Conservation (phyloP, 1,140 invertebrate genomes). For the Diorhabda sublineata region DNA sequence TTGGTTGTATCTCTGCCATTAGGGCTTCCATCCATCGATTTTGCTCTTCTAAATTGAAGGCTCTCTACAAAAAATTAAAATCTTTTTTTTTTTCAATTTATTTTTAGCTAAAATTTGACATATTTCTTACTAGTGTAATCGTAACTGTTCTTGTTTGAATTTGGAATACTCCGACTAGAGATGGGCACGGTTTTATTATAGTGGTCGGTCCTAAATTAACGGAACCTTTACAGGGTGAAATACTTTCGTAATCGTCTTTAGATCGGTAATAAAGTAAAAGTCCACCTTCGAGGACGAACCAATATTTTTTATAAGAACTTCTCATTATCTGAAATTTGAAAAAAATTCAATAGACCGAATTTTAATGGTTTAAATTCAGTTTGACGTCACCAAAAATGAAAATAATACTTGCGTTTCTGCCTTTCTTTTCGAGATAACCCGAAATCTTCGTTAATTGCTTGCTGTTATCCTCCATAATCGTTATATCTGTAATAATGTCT, state of each 20-base stretch:
- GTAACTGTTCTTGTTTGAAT: conserved; percentile 50
- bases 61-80: conserved; percentile 42
- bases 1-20: conserved; percentile 42
- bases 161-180: conserved; percentile 40
- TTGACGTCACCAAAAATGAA: background rate
- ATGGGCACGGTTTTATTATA: conserved; percentile 42
- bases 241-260: conserved; percentile 51
- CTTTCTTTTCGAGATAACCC: conserved; percentile 51
- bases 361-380: background rate
- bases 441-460: conserved; percentile 41
- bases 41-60: conserved; percentile 42
- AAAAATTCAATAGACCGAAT: background rate
- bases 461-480: conserved; percentile 1
- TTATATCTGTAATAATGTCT: too few species aligned
- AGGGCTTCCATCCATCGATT: conserved; percentile 50
- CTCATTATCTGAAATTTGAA: conserved; percentile 45
- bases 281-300: conserved; percentile 54
- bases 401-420: conserved; percentile 47
- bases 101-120: background rate
- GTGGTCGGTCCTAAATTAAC: conserved; percentile 51
- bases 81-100: background rate
- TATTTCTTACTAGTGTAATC: conserved; percentile 48
- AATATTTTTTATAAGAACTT: conserved; percentile 51
- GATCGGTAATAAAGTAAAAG: conserved; percentile 54
- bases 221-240: conserved; percentile 52